These are phyloP conservation scores for Bubo bubo DNA, from an alignment of 2,113 vertebrate species.

Conservation along the genomic window DNA sequence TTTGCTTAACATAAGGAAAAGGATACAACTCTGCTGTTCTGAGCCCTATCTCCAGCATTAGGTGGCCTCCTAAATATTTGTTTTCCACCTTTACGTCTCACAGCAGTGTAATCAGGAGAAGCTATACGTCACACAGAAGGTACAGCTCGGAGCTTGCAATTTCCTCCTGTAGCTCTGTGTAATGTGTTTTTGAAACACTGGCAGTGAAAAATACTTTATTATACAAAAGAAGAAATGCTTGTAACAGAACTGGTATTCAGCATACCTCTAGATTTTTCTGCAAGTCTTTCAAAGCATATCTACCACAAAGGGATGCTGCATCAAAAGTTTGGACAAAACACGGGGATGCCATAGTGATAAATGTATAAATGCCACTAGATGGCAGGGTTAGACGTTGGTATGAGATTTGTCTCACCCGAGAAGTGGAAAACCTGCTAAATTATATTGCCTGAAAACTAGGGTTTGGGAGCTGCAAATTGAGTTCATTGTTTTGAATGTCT, in stretches of 20 bases:
- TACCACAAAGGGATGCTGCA: neutral
- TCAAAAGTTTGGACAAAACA: neutral
- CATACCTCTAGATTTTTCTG: neutral
- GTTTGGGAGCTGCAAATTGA: neutral
- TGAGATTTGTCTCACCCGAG: neutral
- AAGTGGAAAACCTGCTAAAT: neutral
- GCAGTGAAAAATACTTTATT: neutral
- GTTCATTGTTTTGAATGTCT: neutral
- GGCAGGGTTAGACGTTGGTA: neutral
- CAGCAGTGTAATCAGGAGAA: neutral
- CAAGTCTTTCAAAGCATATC: accelerated
- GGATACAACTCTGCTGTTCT: neutral
- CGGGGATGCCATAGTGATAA: accelerated
- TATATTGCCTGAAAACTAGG: neutral
- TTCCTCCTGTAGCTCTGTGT: neutral
- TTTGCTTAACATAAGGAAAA: neutral
- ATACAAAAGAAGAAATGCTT: neutral
- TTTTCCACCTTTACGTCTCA: neutral
- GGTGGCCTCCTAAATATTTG: neutral
- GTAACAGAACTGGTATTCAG: neutral
- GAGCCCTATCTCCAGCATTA: neutral
- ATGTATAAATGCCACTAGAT: neutral
- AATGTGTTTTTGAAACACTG: neutral
- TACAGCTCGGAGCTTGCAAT: neutral
- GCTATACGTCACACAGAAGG: neutral